A percentile compares a stretch with the other conserved stretches of the same genome.
phyloP scores from a whole-genome alignment of 2,113 vertebrate species.

The Heterochromis multidens region DNA sequence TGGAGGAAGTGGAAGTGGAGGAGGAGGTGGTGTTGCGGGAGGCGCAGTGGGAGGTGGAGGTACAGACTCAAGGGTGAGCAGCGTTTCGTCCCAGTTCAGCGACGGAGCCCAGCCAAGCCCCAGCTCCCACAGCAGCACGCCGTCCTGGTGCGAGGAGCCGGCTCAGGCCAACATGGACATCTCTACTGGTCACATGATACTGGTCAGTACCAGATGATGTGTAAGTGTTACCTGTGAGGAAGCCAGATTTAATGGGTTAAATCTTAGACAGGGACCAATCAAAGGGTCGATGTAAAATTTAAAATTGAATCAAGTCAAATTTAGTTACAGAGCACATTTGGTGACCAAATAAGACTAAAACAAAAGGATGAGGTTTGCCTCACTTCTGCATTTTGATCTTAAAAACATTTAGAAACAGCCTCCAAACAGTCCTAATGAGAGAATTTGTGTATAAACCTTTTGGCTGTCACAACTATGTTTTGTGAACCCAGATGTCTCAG shows the following conservation, averaged over 20 bases:
- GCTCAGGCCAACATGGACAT: constrained; percentile 99
- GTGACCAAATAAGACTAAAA: too few species aligned
- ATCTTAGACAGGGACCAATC: neutral
- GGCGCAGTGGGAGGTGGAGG: constrained; percentile 41
- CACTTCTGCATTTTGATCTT: neutral
- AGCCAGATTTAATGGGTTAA: neutral
- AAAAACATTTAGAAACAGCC: neutral
- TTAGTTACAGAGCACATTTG: neutral
- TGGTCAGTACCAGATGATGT: constrained; percentile 73
- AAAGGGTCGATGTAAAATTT: neutral
- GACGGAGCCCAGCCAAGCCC: constrained; percentile 92
- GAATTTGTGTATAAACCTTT: neutral
- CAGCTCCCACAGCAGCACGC: constrained; percentile 95
- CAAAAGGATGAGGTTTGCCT: neutral
- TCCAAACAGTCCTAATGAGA: neutral
- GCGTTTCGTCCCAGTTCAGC: constrained; percentile 96
- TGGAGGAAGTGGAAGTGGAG: constrained; percentile 43
- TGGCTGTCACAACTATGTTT: neutral
- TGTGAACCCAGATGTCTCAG: neutral
- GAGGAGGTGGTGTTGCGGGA: neutral
- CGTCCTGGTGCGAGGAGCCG: constrained; percentile 97
- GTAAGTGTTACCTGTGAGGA: neutral
- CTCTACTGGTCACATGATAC: constrained; percentile 98
- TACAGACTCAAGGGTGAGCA: constrained; percentile 90
- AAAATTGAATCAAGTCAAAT: neutral